Conservation (phyloP, 2,888 invertebrate species). For the Nemoura dubitans region DNA sequence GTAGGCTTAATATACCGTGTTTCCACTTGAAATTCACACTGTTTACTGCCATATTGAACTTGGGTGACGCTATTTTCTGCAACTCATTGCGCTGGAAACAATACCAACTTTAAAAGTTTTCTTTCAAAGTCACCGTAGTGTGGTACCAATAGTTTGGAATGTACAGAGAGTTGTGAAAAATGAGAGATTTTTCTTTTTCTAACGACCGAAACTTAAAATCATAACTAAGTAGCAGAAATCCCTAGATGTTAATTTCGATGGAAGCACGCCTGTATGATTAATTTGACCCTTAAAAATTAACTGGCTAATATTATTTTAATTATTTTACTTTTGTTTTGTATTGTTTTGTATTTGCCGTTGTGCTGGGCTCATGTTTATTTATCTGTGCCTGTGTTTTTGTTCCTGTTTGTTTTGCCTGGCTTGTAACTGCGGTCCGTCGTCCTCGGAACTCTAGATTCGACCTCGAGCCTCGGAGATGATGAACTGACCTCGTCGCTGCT, state of each 20-base stretch:
- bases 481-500: constrained; percentile 45
- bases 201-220: too few relatives aligned
- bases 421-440: background rate
- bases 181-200: background rate
- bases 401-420: constrained; percentile 43
- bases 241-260: background rate
- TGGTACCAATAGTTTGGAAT: too few relatives aligned
- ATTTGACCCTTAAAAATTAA: background rate
- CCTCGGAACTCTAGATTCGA: background rate
- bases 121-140: too few relatives aligned
- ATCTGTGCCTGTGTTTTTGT: constrained; percentile 50
- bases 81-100: too few relatives aligned
- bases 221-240: too few relatives aligned
- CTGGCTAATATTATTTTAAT: constrained; percentile 41
- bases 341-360: constrained; percentile 42
- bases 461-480: constrained; percentile 30
- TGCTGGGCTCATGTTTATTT: constrained; percentile 37
- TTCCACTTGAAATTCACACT: background rate
- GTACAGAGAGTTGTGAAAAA: too few relatives aligned
- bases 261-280: background rate
- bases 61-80: background rate
- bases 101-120: too few relatives aligned
- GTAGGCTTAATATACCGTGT: background rate
- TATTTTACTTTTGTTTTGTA: background rate
- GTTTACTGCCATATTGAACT: background rate